Conservation (phyloP, 2,888 invertebrate species). For the Lepas anatifera region DNA sequence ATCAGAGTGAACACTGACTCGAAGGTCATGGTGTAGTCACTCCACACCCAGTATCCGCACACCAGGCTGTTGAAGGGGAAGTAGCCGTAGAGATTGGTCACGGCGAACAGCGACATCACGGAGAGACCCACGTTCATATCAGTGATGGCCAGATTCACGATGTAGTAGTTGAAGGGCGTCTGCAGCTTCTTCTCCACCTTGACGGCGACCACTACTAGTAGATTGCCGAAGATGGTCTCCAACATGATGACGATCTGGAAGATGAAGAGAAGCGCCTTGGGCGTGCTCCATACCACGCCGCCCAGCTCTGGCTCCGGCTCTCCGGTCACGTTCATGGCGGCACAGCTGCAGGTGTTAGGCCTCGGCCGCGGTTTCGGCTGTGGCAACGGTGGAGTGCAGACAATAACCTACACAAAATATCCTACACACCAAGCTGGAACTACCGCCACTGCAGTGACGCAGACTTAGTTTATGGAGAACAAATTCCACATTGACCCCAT, state of each 20-base stretch:
- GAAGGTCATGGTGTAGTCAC: conserved; percentile 34
- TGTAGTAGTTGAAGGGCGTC: conserved; percentile 31
- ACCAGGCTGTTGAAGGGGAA: conserved; percentile 32
- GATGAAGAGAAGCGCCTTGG: conserved; percentile 21
- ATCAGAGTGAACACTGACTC: conserved; percentile 33
- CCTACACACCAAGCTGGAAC: too few species aligned
- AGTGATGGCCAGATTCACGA: conserved; percentile 29
- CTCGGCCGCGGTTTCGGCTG: too few species aligned
- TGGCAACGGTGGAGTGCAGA: too few species aligned
- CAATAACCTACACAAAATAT: too few species aligned
- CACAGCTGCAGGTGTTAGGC: too few species aligned
- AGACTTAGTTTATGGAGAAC: too few species aligned
- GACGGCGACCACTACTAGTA: conserved; percentile 31
- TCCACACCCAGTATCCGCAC: conserved; percentile 34
- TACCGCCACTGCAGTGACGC: too few species aligned
- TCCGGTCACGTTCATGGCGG: background rate
- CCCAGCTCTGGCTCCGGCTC: background rate
- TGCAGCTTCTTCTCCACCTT: conserved; percentile 30
- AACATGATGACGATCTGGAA: conserved; percentile 24
- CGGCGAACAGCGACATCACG: conserved; percentile 33
- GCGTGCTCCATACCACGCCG: conserved; percentile 21
- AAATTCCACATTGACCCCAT: too few species aligned
- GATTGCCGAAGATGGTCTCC: conserved; percentile 29
- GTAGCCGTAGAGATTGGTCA: conserved; percentile 30
- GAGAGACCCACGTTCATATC: conserved; percentile 31